Conservation (phyloP, 53 echinoderm and acorn worm genomes). For the Astropecten irregularis region DNA sequence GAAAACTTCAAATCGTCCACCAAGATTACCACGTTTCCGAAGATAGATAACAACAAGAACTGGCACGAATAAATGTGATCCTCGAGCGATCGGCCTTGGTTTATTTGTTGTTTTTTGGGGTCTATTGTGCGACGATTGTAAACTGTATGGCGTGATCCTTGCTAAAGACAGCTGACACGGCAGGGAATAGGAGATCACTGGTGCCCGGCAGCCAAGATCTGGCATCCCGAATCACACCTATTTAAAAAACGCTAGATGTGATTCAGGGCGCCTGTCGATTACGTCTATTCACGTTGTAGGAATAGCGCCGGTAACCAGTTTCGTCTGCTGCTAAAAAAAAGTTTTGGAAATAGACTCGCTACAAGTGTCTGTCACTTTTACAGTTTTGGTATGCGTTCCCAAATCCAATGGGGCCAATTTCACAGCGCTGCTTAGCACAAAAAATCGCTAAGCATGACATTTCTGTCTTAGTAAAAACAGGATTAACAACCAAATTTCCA, state of each 20-base stretch:
- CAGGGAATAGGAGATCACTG: not conserved
- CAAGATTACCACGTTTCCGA: not conserved
- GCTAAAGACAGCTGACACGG: not conserved
- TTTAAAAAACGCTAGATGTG: no score
- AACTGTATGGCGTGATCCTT: not conserved
- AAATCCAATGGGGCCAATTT: no score
- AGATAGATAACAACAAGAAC: not conserved
- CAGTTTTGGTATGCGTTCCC: no score
- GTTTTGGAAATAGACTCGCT: conserved; percentile 10
- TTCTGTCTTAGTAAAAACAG: no score
- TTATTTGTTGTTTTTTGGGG: not conserved
- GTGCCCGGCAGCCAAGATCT: not conserved
- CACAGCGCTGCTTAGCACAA: no score
- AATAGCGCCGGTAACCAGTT: not conserved
- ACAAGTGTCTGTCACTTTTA: not conserved
- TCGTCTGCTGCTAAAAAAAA: not conserved
- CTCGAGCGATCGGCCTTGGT: not conserved
- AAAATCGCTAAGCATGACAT: no score
- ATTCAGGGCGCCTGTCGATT: no score
- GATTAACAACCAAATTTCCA: no score
- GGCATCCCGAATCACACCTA: no score
- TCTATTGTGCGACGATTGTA: not conserved
- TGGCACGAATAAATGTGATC: not conserved
- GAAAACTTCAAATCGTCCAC: not conserved
- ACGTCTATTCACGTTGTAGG: not conserved